Conservation (phyloP, 2,113 vertebrate genomes). For the Euleptes europaea region DNA sequence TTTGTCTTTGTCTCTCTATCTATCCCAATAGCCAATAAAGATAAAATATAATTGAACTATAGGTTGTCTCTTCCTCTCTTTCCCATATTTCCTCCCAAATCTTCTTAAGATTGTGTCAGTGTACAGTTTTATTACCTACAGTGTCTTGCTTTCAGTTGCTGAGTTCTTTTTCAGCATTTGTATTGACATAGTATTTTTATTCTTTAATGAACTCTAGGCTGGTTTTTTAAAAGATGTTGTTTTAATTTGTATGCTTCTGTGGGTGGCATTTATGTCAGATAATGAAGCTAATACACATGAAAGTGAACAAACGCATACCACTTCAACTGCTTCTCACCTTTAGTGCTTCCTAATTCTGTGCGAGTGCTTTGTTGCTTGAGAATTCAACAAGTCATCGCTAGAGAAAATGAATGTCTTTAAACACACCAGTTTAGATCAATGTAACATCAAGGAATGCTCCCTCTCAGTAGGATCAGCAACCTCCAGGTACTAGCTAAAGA, state of each 20-base stretch:
- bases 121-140: too few relatives aligned
- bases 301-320: neutral
- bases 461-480: too few relatives aligned
- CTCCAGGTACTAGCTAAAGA: too few relatives aligned
- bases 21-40: too few relatives aligned
- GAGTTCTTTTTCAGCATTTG: too few relatives aligned
- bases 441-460: slow-evolving; percentile 21
- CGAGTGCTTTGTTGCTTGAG: slow-evolving; percentile 6
- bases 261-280: neutral
- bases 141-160: too few relatives aligned
- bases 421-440: neutral
- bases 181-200: too few relatives aligned
- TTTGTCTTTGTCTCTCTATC: too few relatives aligned
- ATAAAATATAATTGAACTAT: too few relatives aligned
- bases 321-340: neutral
- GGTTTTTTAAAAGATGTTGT: neutral
- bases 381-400: slow-evolving; percentile 34
- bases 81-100: too few relatives aligned
- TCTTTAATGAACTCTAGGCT: neutral
- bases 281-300: neutral
- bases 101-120: too few relatives aligned
- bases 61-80: too few relatives aligned
- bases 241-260: neutral
- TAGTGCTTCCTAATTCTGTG: neutral
- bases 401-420: slow-evolving; percentile 3